Evolutionary conservation across 1,140 invertebrate species (phyloP).

Genomic region (Holcopasites calliopsidis): DNA sequence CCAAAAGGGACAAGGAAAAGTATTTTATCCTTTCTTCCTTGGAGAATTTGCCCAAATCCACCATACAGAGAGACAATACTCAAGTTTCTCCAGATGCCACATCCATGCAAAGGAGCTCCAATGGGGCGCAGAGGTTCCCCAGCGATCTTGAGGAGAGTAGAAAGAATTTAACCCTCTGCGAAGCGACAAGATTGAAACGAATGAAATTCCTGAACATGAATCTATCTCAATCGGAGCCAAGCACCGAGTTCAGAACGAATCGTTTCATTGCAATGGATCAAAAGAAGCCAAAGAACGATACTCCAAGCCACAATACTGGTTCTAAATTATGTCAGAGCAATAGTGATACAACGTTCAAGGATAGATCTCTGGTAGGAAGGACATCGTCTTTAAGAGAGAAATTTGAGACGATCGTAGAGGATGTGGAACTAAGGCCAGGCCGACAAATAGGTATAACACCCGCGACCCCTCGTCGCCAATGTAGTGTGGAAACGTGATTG

Average conservation of each 20-base stretch:
- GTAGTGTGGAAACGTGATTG: constrained; percentile 56
- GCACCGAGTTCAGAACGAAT: not conserved
- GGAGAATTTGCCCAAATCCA: constrained; percentile 29
- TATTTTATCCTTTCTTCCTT: constrained; percentile 25
- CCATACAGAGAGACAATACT: no score
- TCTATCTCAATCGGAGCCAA: constrained; percentile 19
- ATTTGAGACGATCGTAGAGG: constrained; percentile 67
- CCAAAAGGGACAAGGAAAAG: not conserved
- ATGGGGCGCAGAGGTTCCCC: not conserved
- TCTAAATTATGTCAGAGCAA: not conserved
- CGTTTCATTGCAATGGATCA: not conserved
- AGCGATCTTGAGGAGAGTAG: not conserved
- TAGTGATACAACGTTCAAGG: constrained; percentile 8
- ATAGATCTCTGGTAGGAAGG: constrained; percentile 48
- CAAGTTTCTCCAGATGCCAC: not conserved
- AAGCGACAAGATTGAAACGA: constrained; percentile 46
- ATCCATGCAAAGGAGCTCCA: not conserved
- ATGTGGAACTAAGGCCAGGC: constrained; percentile 59
- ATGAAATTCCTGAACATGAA: constrained; percentile 44
- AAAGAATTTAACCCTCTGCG: constrained; percentile 9
- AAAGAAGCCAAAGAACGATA: not conserved
- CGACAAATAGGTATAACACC: constrained; percentile 46
- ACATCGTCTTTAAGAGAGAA: constrained; percentile 68
- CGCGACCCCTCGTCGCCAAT: constrained; percentile 66
- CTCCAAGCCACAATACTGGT: not conserved